phyloP scores from a whole-genome alignment of 2,797 vertebrate species.

The Anabacerthia variegaticeps region DNA sequence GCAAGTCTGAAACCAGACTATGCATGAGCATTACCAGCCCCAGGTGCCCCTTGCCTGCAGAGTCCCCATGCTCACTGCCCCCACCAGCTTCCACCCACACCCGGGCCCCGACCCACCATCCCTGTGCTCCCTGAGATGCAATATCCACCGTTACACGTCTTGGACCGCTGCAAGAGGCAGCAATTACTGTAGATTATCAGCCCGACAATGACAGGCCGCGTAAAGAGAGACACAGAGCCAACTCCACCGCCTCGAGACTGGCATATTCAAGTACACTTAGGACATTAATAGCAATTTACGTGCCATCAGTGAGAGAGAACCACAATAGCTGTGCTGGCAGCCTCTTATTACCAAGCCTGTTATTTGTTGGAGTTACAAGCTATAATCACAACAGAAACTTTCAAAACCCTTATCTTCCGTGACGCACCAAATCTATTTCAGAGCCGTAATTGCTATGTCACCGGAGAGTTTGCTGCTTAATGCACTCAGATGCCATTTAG shows the following conservation, averaged over 20 bases:
- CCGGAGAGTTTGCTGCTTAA: constrained; percentile 83
- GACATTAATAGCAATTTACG: constrained; percentile 96
- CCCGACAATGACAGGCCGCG: constrained; percentile 80
- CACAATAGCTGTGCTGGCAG: constrained; percentile 88
- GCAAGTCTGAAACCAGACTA: neutral
- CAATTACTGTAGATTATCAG: constrained; percentile 87
- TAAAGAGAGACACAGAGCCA: constrained; percentile 87
- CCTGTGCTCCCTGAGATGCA: neutral
- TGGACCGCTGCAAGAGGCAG: constrained; percentile 85
- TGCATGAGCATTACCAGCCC: neutral
- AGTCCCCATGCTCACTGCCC: neutral
- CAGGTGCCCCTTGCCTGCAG: accelerated
- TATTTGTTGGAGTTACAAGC: constrained; percentile 95
- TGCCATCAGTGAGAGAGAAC: constrained; percentile 88
- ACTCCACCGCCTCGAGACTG: constrained; percentile 85
- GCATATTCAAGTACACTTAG: constrained; percentile 93
- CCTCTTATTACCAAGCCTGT: constrained; percentile 98
- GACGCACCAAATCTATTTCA: constrained; percentile 94
- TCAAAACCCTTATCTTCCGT: constrained; percentile 86
- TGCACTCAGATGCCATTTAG: constrained; percentile 85
- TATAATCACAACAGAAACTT: constrained; percentile 95
- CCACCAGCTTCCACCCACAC: neutral
- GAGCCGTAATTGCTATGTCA: constrained; percentile 93
- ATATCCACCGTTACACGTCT: constrained; percentile 21
- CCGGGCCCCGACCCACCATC: neutral